These are phyloP conservation scores for Andrena bucephala DNA, from an alignment of 2,888 invertebrate species.

Conservation along the genomic window DNA sequence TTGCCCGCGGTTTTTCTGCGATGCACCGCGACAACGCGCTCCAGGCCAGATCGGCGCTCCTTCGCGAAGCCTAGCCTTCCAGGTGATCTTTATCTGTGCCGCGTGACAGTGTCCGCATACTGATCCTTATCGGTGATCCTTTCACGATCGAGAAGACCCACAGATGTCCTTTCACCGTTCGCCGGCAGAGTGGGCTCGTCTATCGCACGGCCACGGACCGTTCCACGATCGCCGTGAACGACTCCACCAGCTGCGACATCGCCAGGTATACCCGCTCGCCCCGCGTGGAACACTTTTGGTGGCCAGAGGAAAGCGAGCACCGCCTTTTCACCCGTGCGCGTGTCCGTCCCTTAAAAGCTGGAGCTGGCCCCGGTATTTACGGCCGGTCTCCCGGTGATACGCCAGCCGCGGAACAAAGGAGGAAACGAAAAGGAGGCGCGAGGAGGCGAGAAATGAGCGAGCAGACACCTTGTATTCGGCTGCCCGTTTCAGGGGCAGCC, in stretches of 20 bases:
- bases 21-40: constrained; percentile 10
- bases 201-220: constrained; percentile 4
- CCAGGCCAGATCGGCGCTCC: constrained; percentile 4
- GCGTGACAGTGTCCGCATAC: constrained; percentile 48
- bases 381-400: neutral
- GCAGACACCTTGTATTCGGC: constrained; percentile 71
- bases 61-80: constrained; percentile 34
- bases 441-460: constrained; percentile 56
- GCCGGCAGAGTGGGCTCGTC: constrained; percentile 28
- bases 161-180: constrained; percentile 42
- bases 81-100: constrained; percentile 40
- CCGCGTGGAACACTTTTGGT: neutral
- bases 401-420: constrained; percentile 32
- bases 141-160: constrained; percentile 37
- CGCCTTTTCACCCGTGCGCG: neutral
- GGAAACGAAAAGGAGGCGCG: constrained; percentile 40
- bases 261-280: neutral
- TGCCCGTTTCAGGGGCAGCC: constrained; percentile 73
- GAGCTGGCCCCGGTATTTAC: constrained; percentile 7
- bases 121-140: constrained; percentile 51
- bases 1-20: neutral
- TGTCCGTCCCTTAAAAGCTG: neutral
- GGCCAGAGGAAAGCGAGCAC: constrained; percentile 2
- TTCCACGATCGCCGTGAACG: neutral
- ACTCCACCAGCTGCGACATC: neutral